phyloP scores from a whole-genome alignment of 2,888 invertebrate species.

The Tenthredo notha region DNA sequence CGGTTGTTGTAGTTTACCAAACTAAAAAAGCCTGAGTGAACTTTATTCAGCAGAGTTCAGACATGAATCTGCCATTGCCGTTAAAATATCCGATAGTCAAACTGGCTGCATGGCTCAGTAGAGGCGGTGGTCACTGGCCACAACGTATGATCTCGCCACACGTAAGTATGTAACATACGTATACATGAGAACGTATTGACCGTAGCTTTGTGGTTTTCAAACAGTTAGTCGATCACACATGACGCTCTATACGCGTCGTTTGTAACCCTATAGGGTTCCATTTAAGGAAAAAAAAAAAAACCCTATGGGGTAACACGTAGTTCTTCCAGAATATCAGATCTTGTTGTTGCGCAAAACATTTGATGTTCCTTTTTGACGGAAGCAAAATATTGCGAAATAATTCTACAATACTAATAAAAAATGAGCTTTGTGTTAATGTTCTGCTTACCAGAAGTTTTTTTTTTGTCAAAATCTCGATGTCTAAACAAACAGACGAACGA shows the following conservation, averaged over 20 bases:
- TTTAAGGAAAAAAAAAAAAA: no score
- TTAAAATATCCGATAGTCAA: slow-evolving; percentile 36
- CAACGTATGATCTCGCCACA: slow-evolving; percentile 54
- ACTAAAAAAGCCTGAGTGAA: background rate
- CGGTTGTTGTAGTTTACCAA: background rate
- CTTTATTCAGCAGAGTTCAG: background rate
- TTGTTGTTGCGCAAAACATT: background rate
- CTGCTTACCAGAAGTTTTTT: background rate
- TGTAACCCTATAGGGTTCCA: background rate
- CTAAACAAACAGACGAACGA: background rate
- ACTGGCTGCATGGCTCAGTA: background rate
- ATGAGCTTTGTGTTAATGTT: background rate
- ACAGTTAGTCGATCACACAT: slow-evolving; percentile 55
- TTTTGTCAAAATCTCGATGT: background rate
- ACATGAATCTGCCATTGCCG: background rate
- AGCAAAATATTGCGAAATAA: background rate
- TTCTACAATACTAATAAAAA: background rate
- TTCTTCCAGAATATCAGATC: background rate
- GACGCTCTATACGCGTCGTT: background rate
- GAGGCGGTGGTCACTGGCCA: slow-evolving; percentile 12
- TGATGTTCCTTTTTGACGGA: background rate
- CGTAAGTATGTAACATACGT: background rate
- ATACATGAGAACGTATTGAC: slow-evolving; percentile 72
- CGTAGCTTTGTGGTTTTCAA: slow-evolving; percentile 69
- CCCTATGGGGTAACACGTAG: background rate